These are phyloP conservation scores for Druon quercuslanigerum DNA, from an alignment of 1,140 invertebrate species.

Conservation along the genomic window DNA sequence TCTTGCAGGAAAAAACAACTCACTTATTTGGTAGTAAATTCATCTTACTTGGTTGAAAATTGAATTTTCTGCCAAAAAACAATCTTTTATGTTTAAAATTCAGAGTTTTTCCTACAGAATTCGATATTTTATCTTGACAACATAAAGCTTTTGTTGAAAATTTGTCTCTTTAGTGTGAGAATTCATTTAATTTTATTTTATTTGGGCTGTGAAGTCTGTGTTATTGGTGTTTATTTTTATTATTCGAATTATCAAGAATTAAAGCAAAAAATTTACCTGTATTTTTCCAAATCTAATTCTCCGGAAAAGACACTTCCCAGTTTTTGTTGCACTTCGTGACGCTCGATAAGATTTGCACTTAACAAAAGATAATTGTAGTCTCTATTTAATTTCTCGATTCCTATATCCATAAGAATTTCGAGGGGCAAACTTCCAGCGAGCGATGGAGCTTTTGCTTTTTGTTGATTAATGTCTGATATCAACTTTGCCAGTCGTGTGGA, in stretches of 20 bases:
- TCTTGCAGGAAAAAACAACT: no score
- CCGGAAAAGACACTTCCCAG: slow-evolving; percentile 45
- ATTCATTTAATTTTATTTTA: no score
- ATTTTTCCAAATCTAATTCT: slow-evolving; percentile 56
- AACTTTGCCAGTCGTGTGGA: slow-evolving; percentile 59
- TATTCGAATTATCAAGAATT: background rate
- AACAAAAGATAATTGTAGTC: slow-evolving; percentile 65
- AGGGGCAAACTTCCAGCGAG: slow-evolving; percentile 59
- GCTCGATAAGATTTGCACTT: slow-evolving; percentile 54
- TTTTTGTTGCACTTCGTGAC: slow-evolving; percentile 53
- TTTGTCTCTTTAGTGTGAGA: no score
- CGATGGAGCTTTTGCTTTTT: slow-evolving; percentile 48
- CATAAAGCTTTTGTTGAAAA: no score
- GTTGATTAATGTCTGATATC: slow-evolving; percentile 47
- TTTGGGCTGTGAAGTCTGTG: no score
- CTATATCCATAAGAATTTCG: slow-evolving; percentile 66
- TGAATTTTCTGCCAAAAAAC: no score
- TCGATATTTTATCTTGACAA: no score
- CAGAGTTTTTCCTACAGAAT: no score
- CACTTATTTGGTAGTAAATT: no score
- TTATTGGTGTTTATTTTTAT: background rate
- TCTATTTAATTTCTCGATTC: slow-evolving; percentile 65
- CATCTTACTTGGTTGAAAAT: no score
- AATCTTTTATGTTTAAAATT: no score
- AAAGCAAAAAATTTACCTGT: slow-evolving; percentile 49